phyloP scores from a whole-genome alignment of 2,797 vertebrate genomes.

The Hipposideros larvatus region DNA sequence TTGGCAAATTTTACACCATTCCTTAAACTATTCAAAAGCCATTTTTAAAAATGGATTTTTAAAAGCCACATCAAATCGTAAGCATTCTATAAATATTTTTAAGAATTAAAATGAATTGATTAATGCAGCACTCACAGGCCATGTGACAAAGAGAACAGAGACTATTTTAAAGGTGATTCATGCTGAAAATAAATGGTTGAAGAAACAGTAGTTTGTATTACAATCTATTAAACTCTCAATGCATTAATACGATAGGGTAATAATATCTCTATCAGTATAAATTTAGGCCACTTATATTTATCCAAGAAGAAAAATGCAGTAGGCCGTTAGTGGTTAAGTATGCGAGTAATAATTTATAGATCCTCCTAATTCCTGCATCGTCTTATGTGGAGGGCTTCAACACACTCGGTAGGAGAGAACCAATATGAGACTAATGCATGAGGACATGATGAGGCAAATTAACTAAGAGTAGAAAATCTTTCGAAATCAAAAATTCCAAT shows the following conservation, averaged over 20 bases:
- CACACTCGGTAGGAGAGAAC: not conserved
- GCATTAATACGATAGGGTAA: not conserved
- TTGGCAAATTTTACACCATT: not conserved
- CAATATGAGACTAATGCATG: not conserved
- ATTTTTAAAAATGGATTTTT: constrained; percentile 50
- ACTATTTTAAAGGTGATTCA: constrained; percentile 57
- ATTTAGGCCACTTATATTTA: constrained; percentile 17
- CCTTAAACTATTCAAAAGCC: not conserved
- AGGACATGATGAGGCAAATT: not conserved
- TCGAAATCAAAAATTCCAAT: not conserved
- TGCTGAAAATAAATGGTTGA: constrained; percentile 43
- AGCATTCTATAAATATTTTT: constrained; percentile 16
- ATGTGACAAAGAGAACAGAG: constrained; percentile 2
- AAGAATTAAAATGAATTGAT: constrained; percentile 56
- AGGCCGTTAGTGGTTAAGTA: not conserved
- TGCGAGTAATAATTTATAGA: not conserved
- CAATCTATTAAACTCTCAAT: constrained; percentile 43
- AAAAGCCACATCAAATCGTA: constrained; percentile 34
- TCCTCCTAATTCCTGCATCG: not conserved
- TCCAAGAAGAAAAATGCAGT: constrained; percentile 31
- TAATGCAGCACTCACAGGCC: not conserved
- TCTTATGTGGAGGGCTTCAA: not conserved
- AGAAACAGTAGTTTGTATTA: constrained; percentile 17
- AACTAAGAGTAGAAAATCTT: not conserved
- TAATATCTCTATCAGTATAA: not conserved